A percentile compares a stretch with the other conserved stretches of the same genome.
Evolutionary conservation across 1,140 invertebrate genomes (phyloP).

Genomic region (Stegodyphus mimosarum): DNA sequence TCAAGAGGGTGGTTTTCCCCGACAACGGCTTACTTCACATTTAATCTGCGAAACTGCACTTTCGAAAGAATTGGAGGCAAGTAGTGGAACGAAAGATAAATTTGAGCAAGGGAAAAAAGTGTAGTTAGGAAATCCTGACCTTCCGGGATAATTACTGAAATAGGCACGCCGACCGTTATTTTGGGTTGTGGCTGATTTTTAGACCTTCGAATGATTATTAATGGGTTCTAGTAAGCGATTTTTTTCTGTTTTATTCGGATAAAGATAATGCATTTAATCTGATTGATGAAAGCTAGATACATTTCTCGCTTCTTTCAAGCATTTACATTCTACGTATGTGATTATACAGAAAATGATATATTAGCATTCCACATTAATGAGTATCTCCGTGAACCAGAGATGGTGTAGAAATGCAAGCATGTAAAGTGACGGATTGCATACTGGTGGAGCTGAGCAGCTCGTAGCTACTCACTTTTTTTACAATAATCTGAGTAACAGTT

Average conservation of each 20-base stretch:
- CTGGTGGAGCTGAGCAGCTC: too few species aligned
- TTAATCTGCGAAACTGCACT: too few species aligned
- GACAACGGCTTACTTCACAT: too few species aligned
- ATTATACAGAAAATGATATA: constrained; percentile 51
- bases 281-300: constrained; percentile 49
- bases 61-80: too few species aligned
- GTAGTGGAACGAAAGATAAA: too few species aligned
- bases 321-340: constrained; percentile 16
- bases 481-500: too few species aligned
- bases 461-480: too few species aligned
- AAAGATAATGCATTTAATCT: constrained; percentile 22
- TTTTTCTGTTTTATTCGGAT: constrained; percentile 15
- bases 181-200: constrained; percentile 45
- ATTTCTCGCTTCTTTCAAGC: constrained; percentile 19
- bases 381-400: not conserved
- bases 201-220: constrained; percentile 44
- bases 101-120: not conserved
- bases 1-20: too few species aligned
- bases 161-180: constrained; percentile 11
- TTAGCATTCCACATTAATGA: constrained; percentile 5
- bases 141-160: constrained; percentile 42
- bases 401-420: not conserved
- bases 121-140: constrained; percentile 14
- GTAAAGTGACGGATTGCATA: not conserved
- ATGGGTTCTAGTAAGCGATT: constrained; percentile 25